Percentiles rank a stretch among this genome's conserved stretches.
Conservation (phyloP, 1,140 invertebrate genomes). For the Pseudobourletiella spinata region DNA sequence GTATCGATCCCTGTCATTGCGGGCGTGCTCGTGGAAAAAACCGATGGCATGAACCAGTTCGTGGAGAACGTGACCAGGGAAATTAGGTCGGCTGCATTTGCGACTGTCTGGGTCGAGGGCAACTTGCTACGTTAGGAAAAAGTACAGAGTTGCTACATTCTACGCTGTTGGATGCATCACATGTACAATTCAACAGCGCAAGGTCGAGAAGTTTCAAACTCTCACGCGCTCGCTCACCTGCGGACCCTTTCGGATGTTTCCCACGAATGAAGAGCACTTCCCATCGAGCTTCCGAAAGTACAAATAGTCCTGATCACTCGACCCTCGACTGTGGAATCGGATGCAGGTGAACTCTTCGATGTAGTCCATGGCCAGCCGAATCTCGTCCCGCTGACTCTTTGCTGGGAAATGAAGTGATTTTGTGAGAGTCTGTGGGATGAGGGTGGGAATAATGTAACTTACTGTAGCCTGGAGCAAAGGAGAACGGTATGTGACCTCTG, state of each 20-base stretch:
- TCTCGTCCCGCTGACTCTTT: slow-evolving; percentile 13
- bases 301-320: slow-evolving; percentile 23
- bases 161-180: background rate
- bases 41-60: slow-evolving; percentile 35
- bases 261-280: slow-evolving; percentile 29
- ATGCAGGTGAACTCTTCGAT: slow-evolving; percentile 30
- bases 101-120: slow-evolving; percentile 20
- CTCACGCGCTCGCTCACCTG: slow-evolving; percentile 21
- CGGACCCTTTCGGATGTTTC: slow-evolving; percentile 23
- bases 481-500: slow-evolving; percentile 21
- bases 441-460: too few species aligned
- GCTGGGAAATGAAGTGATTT: slow-evolving; percentile 10
- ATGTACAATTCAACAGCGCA: background rate
- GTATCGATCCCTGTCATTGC: slow-evolving; percentile 33
- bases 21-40: slow-evolving; percentile 36
- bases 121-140: background rate
- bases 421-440: too few species aligned
- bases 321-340: slow-evolving; percentile 10
- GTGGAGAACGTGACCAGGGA: slow-evolving; percentile 33
- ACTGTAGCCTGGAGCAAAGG: slow-evolving; percentile 29
- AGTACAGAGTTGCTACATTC: background rate
- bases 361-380: slow-evolving; percentile 25
- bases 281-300: slow-evolving; percentile 20
- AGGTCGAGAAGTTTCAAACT: too few species aligned
- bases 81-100: slow-evolving; percentile 22